Evolutionary conservation across 53 echinoderm and acorn worm genomes (phyloP).

Genomic region (Arbacia lixula): DNA sequence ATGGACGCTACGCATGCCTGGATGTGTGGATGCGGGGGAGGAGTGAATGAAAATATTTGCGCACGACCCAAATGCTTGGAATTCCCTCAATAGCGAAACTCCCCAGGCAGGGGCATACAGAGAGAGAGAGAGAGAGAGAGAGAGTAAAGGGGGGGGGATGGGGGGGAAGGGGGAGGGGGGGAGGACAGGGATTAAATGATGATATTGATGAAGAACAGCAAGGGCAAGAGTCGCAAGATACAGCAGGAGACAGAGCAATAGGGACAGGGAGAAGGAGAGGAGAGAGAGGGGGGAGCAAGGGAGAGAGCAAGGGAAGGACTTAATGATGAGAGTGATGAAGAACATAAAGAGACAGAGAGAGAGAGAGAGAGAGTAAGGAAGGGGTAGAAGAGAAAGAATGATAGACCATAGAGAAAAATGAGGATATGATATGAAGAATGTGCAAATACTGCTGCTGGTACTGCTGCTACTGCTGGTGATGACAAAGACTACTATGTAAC

Average conservation of each 20-base stretch:
- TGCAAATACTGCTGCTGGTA: no score
- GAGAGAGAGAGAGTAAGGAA: no score
- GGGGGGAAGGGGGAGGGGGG: neutral
- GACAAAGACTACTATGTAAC: no score
- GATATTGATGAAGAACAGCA: neutral
- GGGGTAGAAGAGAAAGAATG: no score
- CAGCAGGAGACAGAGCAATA: neutral
- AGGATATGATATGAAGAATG: no score
- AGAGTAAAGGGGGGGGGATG: neutral
- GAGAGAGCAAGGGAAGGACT: no score
- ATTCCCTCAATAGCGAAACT: neutral
- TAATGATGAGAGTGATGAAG: no score
- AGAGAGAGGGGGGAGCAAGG: neutral
- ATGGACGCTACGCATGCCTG: no score
- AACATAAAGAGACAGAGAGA: no score
- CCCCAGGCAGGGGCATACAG: neutral
- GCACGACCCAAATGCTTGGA: conserved; percentile 28
- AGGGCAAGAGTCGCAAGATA: no score
- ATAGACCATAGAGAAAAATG: no score
- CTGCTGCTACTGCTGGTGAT: no score
- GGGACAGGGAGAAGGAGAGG: neutral
- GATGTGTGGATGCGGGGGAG: conserved; percentile 5
- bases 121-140: neutral
- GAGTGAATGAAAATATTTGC: conserved; percentile 46
- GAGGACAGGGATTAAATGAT: neutral